phyloP scores from a whole-genome alignment of 2,888 invertebrate genomes.

The Pecten maximus region DNA sequence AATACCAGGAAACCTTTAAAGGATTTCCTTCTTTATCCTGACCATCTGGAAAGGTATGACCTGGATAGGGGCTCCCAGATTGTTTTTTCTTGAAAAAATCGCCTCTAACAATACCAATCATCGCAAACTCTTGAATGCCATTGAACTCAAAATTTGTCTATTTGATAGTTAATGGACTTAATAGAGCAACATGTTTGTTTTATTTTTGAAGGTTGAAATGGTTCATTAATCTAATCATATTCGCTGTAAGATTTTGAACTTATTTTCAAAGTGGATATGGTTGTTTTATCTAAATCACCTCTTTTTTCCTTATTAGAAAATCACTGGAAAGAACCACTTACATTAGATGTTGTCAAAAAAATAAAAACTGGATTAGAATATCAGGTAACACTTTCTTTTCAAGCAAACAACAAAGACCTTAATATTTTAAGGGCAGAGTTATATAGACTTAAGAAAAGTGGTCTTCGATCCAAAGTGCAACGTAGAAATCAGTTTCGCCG shows the following conservation, averaged over 20 bases:
- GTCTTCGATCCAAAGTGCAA: neutral
- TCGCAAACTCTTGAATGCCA: neutral
- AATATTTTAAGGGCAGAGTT: neutral
- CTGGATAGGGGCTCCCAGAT: neutral
- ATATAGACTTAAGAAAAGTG: neutral
- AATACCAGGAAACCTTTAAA: neutral
- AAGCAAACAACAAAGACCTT: neutral
- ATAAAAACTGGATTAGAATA: neutral
- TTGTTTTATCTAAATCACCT: neutral
- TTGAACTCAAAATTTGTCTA: neutral
- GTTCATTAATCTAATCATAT: neutral
- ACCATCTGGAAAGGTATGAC: neutral
- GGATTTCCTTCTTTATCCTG: neutral
- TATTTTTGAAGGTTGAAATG: neutral
- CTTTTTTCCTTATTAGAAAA: slow-evolving; percentile 1
- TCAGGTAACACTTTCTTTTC: neutral
- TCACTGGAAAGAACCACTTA: neutral
- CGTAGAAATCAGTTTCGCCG: neutral
- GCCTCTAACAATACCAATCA: neutral
- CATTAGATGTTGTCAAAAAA: slow-evolving; percentile 7
- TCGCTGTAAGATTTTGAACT: neutral
- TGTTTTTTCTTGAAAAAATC: neutral
- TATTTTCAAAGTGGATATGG: neutral
- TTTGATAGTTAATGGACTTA: neutral
- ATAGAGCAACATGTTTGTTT: neutral